A percentile compares a stretch with the other conserved stretches of the same genome.
phyloP scores from a whole-genome alignment of 2,113 vertebrate species.

The Theristicus caerulescens region DNA sequence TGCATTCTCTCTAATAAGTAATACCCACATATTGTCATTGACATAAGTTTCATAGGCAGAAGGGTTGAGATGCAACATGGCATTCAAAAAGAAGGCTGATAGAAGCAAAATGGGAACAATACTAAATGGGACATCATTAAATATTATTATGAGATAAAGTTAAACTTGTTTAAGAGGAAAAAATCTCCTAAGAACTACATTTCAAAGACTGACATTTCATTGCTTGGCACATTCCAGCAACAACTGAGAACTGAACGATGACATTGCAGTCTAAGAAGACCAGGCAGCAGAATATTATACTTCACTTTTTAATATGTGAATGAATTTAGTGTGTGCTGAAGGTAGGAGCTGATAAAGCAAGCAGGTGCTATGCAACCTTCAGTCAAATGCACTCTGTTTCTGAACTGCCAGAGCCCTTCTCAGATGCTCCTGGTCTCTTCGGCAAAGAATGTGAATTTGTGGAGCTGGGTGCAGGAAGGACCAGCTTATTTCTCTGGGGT shows the following conservation, averaged over 20 bases:
- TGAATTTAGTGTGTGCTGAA: not conserved
- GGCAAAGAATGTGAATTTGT: not conserved
- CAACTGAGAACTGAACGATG: not conserved
- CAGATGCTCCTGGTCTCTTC: not conserved
- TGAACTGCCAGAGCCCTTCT: not conserved
- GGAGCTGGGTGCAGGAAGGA: not conserved
- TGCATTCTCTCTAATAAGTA: slow-evolving; percentile 52
- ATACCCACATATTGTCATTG: slow-evolving; percentile 47
- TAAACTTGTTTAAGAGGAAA: not conserved
- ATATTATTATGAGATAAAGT: slow-evolving; percentile 36
- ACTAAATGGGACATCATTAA: slow-evolving; percentile 20
- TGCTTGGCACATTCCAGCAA: not conserved
- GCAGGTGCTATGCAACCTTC: not conserved
- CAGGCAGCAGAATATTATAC: not conserved
- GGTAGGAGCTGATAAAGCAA: slow-evolving; percentile 13
- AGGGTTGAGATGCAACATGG: slow-evolving; percentile 18
- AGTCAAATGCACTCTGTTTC: not conserved
- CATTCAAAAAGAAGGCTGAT: slow-evolving; percentile 36
- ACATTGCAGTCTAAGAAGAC: not conserved
- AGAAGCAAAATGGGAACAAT: slow-evolving; percentile 1
- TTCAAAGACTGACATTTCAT: slow-evolving; percentile 13
- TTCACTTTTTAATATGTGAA: not conserved
- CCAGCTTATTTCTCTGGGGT: not conserved
- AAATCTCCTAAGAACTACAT: not conserved
- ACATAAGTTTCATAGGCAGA: slow-evolving; percentile 46